These are phyloP conservation scores for Odontophorus gujanensis DNA, from an alignment of 2,113 vertebrate species.

Conservation along the genomic window DNA sequence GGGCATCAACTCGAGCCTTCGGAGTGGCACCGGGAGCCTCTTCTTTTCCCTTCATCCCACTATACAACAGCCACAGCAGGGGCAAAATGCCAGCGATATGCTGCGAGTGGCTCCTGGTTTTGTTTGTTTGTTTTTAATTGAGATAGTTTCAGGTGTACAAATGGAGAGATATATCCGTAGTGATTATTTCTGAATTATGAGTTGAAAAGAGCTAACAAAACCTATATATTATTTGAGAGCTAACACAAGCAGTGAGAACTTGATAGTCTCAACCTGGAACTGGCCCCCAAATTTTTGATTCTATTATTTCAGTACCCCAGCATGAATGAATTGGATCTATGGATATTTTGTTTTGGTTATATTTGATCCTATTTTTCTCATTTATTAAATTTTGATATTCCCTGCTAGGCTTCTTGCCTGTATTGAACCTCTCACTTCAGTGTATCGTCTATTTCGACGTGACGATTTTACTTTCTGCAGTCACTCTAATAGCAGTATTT, in stretches of 20 bases:
- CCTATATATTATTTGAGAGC: background rate
- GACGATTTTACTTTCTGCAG: background rate
- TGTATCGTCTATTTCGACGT: background rate
- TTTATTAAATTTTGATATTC: background rate
- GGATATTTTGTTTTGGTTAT: background rate
- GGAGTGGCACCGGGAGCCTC: background rate
- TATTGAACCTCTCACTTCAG: background rate
- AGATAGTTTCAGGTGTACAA: background rate
- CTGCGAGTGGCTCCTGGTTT: background rate
- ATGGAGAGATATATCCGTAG: background rate
- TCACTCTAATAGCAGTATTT: background rate
- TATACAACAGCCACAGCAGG: no score
- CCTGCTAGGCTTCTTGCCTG: background rate
- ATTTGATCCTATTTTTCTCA: background rate
- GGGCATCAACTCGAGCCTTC: background rate
- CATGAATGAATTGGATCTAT: background rate
- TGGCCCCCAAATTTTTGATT: background rate
- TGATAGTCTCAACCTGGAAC: background rate
- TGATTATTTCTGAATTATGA: background rate
- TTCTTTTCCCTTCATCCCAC: background rate
- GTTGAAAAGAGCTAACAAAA: background rate
- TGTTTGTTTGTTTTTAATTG: background rate
- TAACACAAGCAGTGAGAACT: background rate
- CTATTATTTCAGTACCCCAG: background rate
- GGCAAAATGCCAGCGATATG: background rate